Percentiles rank a stretch among this genome's conserved stretches.
Evolutionary conservation across 2,888 invertebrate genomes (phyloP).

Genomic region (Physocephala rufipes): DNA sequence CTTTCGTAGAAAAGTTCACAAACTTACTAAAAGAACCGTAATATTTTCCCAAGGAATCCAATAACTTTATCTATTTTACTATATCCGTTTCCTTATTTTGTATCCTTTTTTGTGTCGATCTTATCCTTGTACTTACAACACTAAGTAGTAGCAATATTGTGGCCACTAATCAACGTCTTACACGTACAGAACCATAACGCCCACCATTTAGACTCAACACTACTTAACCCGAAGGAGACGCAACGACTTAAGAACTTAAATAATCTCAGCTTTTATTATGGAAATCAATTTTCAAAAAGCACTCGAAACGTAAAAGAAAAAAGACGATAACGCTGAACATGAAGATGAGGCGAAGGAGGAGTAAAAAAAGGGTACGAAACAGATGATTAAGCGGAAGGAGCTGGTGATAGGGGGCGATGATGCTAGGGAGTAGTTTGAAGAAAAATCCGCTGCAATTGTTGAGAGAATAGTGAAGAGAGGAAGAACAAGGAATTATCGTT

Average conservation of each 20-base stretch:
- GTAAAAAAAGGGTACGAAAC: constrained; percentile 8
- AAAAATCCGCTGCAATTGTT: not conserved
- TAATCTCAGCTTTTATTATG: constrained; percentile 28
- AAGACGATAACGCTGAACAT: too few species aligned
- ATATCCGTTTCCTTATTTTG: too few species aligned
- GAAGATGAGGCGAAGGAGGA: too few species aligned
- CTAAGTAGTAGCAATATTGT: constrained; percentile 8
- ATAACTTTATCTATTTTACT: not conserved
- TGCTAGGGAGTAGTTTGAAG: too few species aligned
- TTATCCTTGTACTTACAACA: not conserved
- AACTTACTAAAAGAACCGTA: too few species aligned
- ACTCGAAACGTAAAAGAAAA: not conserved
- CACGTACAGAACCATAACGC: not conserved
- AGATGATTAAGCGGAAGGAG: not conserved
- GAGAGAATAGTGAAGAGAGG: not conserved
- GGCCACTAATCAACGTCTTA: constrained; percentile 28
- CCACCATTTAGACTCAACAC: constrained; percentile 4
- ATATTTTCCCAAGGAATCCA: too few species aligned
- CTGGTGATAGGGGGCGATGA: too few species aligned
- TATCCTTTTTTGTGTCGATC: not conserved
- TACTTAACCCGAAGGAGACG: constrained; percentile 2
- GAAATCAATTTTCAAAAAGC: constrained; percentile 31
- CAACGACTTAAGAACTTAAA: constrained; percentile 8
- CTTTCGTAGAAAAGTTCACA: too few species aligned
- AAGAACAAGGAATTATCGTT: constrained; percentile 1